Evolutionary conservation across 2,888 invertebrate species (phyloP), one percentile per base, ranked within the genome.

Genomic region (Acanthosepion esculentum): DNA sequence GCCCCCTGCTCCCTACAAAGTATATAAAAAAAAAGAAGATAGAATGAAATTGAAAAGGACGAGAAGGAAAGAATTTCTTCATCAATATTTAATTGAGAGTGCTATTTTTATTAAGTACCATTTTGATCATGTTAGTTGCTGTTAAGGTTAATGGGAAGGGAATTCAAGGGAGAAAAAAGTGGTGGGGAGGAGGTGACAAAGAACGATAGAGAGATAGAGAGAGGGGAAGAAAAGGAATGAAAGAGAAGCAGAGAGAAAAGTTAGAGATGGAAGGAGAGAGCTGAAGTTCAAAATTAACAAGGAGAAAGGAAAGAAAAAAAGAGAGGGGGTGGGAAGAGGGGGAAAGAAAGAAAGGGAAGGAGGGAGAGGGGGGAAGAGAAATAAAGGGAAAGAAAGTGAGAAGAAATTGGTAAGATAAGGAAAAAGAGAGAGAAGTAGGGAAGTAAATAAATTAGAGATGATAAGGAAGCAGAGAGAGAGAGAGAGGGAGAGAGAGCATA

Each of bases 61-160:
- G 23, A 48, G 48, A 48, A 29, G 29, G 48, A 8, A 29, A 92
- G 92, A 48, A 92, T 48, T 92, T 92, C 92, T 48, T 92, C 93
- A 53, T 93, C 93, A 50, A 33, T 93, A 29, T 53, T 93, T 93
- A 93, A 93, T 93, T 93, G 93, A 93, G 53, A 93, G 50, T 93
- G 48, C 93, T 93, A 93, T 93, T 93, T 93, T 93, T 93, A 93
- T 50, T n/a, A 18, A 78, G 78, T n/a, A 78, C n/a, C 6, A 5
- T 78, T 10, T 78, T 78, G 29, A 78, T 78, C 78, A n/a, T 78
- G n/a, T 5, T n/a, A 10, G 15, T 78, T 33, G 33, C n/a, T 33
- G n/a, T 78, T 10, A 78, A 78, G 78, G n/a, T 78, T 78, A 78
- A 78, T 15, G 33, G 33, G n/a, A 33, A 18, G 18, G 8, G 78